Evolutionary conservation across 2,888 invertebrate genomes (phyloP).

Genomic region (Hypena proboscidalis): DNA sequence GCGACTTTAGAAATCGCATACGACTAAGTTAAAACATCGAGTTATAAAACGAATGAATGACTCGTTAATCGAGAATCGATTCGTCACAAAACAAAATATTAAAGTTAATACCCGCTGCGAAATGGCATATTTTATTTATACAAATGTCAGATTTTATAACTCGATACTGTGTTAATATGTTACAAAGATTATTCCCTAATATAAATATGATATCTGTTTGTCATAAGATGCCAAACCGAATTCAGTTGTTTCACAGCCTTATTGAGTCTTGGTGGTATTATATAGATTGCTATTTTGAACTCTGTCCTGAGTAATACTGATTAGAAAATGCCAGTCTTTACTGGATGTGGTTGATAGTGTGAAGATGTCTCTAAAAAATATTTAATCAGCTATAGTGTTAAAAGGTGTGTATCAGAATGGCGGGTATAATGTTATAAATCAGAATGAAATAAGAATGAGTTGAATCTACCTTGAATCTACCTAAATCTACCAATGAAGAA

Average conservation of each 20-base stretch:
- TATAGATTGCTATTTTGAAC: slow-evolving; percentile 52
- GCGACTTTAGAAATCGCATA: slow-evolving; percentile 20
- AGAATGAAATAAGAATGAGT: too few relatives aligned
- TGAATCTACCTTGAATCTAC: too few relatives aligned
- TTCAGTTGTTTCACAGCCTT: slow-evolving; percentile 81
- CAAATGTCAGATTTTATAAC: slow-evolving; percentile 30
- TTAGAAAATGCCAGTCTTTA: slow-evolving; percentile 3
- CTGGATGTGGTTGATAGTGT: too few relatives aligned
- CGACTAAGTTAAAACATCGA: slow-evolving; percentile 22
- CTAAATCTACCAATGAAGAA: too few relatives aligned
- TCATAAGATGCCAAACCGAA: slow-evolving; percentile 68
- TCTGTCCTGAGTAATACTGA: slow-evolving; percentile 55
- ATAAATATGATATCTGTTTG: slow-evolving; percentile 47
- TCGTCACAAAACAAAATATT: slow-evolving; percentile 17
- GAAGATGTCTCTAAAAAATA: too few relatives aligned
- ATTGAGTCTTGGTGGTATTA: slow-evolving; percentile 74
- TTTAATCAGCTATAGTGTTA: too few relatives aligned
- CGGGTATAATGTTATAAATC: too few relatives aligned
- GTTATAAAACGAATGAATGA: slow-evolving; percentile 30
- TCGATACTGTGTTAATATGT: slow-evolving; percentile 26
- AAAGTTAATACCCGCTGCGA: slow-evolving; percentile 21
- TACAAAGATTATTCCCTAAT: slow-evolving; percentile 37
- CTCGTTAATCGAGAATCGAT: slow-evolving; percentile 6
- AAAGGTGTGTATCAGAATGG: too few relatives aligned
- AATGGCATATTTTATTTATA: slow-evolving; percentile 23